Base-by-base conservation (phyloP, 2,888 invertebrate genomes). In the Mermis nigrescens region DNA sequence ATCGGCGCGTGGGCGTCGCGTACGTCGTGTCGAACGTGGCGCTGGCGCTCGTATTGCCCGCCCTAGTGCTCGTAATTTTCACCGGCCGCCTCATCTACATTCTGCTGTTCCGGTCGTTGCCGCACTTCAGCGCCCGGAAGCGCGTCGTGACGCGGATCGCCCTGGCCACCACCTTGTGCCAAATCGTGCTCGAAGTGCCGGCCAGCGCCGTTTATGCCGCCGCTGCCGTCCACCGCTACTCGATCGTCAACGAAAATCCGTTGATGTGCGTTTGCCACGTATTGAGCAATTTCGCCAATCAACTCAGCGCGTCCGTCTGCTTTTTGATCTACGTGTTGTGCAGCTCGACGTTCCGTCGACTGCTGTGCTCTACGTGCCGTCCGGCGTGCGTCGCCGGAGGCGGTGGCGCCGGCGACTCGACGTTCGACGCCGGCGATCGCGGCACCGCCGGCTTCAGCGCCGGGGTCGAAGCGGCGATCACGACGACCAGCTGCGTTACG, bases 71-170 rank as follows among this genome's bases (percentile, higher is more conserved):
- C 15, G 19, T 54, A 2, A 22, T 32, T 19, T 31, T 58, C 31
- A 28, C 38, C n/a, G 22, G 19, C 58, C 27, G 24, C n/a, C 24
- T 58, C 31, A 29, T 54, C 2, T n/a, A 29, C 29, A 58, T 38
- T n/a, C 27, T 53, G 51, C n/a, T 7, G 26, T 24, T 3, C 19
- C 19, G 12, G n/a, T 29, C 4, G 31, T 22, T 12, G 55, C 52
- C 51, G n/a, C 2, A 48, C 62, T 66, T 60, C 57, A 64, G 65
- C 7, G 60, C 66, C 1, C 68, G 69, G 58, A 69, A 69, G 56
- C 64, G 69, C 0, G 66, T 66, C 54, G 69, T 69, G 19, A 69
- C 69, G 1, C 60, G 68, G 4, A 69, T 69, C 57, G 68, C 69
- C 4, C 61, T 69, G 32, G 68, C 69, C 58, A 69, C 69, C 1